These are phyloP conservation scores for Falco novaeseelandiae DNA, from an alignment of 2,797 vertebrate species.

Conservation along the genomic window DNA sequence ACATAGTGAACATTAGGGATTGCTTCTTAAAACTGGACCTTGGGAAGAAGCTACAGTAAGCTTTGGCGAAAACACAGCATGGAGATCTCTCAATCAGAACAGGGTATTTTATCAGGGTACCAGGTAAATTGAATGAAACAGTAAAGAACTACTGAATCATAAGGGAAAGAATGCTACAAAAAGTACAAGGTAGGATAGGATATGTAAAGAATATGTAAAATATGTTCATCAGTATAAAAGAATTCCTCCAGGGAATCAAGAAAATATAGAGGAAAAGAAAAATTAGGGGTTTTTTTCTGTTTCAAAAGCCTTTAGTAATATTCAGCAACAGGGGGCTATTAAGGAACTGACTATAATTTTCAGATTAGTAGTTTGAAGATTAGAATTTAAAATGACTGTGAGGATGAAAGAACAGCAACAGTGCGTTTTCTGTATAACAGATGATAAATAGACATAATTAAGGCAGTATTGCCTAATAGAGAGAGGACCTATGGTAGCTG, in stretches of 20 bases:
- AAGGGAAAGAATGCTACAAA: neutral
- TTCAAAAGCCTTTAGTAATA: neutral
- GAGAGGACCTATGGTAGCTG: neutral
- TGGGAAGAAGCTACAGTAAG: neutral
- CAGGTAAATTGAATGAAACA: neutral
- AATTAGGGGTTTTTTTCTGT: rapidly evolving
- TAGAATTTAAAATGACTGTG: neutral
- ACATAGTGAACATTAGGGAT: neutral
- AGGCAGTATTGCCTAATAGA: neutral
- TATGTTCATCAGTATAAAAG: neutral
- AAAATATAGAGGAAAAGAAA: neutral
- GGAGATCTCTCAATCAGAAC: neutral
- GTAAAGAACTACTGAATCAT: neutral
- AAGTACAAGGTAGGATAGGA: neutral
- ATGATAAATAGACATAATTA: neutral
- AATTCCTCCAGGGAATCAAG: neutral
- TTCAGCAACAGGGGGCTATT: neutral
- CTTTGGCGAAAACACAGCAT: neutral
- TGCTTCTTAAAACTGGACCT: neutral
- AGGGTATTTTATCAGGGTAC: neutral
- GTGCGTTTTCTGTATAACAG: neutral
- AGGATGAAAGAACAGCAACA: neutral
- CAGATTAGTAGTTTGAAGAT: neutral
- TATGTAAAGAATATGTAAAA: neutral
- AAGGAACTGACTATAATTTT: neutral